Percentiles rank a stretch among this genome's conserved stretches.
Conservation (phyloP, 92 coral and sea anemone genomes). For the Parazoanthus swiftii region DNA sequence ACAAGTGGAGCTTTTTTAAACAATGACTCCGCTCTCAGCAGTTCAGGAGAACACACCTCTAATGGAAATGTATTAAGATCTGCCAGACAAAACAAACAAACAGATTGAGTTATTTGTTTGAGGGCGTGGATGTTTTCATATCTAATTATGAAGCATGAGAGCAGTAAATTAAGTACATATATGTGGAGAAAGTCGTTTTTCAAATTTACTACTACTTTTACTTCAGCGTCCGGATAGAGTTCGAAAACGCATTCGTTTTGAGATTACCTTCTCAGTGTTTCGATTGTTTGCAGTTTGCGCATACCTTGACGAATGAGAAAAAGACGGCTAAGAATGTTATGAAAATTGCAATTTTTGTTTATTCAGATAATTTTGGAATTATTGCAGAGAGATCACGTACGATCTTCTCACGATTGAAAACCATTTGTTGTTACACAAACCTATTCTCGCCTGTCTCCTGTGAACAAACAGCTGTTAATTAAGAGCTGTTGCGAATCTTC, state of each 20-base stretch:
- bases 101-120: background rate
- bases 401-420: background rate
- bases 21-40: background rate
- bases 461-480: background rate
- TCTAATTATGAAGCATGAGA: background rate
- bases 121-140: slow-evolving; percentile 10
- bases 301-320: background rate
- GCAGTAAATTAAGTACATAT: background rate
- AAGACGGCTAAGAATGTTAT: no score
- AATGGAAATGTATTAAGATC: slow-evolving; percentile 15
- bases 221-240: background rate
- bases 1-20: background rate
- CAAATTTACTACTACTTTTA: background rate
- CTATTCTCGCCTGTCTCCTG: background rate
- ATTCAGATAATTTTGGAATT: background rate
- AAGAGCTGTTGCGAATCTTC: background rate
- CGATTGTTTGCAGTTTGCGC: background rate
- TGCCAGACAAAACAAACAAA: slow-evolving; percentile 42
- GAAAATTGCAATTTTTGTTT: background rate
- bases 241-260: background rate
- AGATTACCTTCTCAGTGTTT: background rate
- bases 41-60: slow-evolving; percentile 14
- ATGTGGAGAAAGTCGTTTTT: background rate
- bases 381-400: background rate
- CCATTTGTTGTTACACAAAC: background rate